Conservation (phyloP, 1,140 invertebrate species). For the Cydia pomonella region DNA sequence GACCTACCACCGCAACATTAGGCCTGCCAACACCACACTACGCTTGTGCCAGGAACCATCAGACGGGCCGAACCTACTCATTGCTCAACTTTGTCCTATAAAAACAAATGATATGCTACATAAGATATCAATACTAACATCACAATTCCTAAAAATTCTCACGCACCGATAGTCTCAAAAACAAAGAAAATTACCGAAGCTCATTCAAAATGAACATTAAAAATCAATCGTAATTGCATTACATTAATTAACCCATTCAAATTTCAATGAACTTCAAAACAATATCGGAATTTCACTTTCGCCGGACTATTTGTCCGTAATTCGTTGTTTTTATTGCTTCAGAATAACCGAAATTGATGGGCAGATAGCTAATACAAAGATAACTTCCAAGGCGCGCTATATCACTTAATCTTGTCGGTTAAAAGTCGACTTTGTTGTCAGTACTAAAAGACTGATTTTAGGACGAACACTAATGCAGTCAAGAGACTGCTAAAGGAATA, state of each 20-base stretch:
- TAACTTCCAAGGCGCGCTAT: not conserved
- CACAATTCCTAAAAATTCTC: not conserved
- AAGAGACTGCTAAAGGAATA: not conserved
- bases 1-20: too few relatives aligned
- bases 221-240: constrained; percentile 51
- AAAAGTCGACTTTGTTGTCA: not conserved
- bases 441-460: not conserved
- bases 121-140: not conserved
- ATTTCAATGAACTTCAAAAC: constrained; percentile 17
- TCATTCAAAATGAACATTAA: constrained; percentile 33
- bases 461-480: not conserved
- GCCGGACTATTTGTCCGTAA: constrained; percentile 55
- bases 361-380: constrained; percentile 43
- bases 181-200: constrained; percentile 9
- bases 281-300: constrained; percentile 62
- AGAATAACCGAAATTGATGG: constrained; percentile 64
- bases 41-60: too few relatives aligned
- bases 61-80: too few relatives aligned
- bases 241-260: constrained; percentile 59
- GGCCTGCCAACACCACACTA: too few relatives aligned
- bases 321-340: constrained; percentile 52
- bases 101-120: not conserved
- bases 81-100: too few relatives aligned
- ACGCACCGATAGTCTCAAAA: not conserved
- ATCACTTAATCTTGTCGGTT: not conserved